Conservation (phyloP, 2,888 invertebrate genomes). For the Eristalinus sepulchralis region DNA sequence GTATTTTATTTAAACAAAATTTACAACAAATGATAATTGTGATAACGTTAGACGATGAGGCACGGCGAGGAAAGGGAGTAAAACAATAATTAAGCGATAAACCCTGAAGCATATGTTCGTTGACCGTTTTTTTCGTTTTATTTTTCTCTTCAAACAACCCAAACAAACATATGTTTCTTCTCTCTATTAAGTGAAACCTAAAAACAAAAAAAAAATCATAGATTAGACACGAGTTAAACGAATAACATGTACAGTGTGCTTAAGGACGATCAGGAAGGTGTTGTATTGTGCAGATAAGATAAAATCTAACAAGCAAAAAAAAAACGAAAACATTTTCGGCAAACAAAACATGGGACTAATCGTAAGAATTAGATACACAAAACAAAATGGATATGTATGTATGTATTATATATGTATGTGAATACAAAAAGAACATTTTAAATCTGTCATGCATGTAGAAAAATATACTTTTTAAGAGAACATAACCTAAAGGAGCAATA, state of each 20-base stretch:
- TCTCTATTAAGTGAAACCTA: conserved; percentile 33
- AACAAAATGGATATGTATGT: conserved; percentile 15
- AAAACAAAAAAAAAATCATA: conserved; percentile 8
- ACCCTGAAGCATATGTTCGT: background rate
- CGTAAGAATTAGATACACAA: conserved; percentile 33
- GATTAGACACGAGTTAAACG: conserved; percentile 17
- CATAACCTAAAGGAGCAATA: conserved; percentile 54
- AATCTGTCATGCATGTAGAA: background rate
- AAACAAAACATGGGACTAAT: conserved; percentile 55
- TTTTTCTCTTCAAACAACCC: background rate
- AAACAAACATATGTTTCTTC: conserved; percentile 33
- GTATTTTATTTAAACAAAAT: conserved; percentile 58
- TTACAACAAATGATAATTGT: conserved; percentile 60
- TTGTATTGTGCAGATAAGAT: conserved; percentile 44
- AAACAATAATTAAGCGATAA: conserved; percentile 44
- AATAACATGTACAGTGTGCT: conserved; percentile 63
- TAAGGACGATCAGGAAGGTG: conserved; percentile 65
- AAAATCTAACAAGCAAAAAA: conserved; percentile 11
- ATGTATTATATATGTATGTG: conserved; percentile 33
- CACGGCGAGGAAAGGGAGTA: conserved; percentile 15
- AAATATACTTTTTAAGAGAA: conserved; percentile 32
- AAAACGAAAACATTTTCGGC: conserved; percentile 15
- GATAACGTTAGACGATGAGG: conserved; percentile 49
- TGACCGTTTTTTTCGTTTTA: background rate
- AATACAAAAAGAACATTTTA: conserved; percentile 21